Base-by-base conservation (phyloP, 2,888 invertebrate genomes). In the Sipha maydis region DNA sequence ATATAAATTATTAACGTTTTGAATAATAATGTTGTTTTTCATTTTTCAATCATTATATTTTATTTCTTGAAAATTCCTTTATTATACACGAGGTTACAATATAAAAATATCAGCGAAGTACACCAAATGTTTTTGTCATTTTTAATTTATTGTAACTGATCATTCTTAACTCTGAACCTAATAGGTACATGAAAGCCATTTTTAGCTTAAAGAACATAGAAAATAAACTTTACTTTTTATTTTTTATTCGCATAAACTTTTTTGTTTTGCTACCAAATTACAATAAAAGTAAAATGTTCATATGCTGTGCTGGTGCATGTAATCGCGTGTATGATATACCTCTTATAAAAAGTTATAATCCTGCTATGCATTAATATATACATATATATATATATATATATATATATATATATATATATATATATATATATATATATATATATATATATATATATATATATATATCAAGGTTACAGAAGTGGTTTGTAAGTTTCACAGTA, bases 281-380 rank as follows among this genome's bases (percentile, higher is more conserved):
- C 83, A 75, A 84, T 84, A 83, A 84, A 76, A 84, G 61, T 67
- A 28, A 73, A 75, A 75, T 73, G 54, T 56, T 56, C n/a, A 3
- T 34, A 41, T 41, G 54, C 56, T 48, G 31, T n/a, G 28, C 61
- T 11, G 56, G 38, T 14, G 28, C 41, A 61, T 84, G 34, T 77
- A 54, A 34, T 76, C 71, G 48, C 61, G 3, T 17, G 56, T 17
- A 21, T 31, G 75, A 83, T 75, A 75, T 75, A 75, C 19, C 56
- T 85, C 67, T 77, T 75, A 38, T 83, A 76, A 56, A 82, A 85
- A 85, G 84, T 77, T 69, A 67, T 85, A 85, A 85, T 85, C 85
- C 85, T 31, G 17, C 34, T 25, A 48, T 25, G 67, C n/a, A 76
- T 83, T 83, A 83, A 54, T 73, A 56, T 83, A 73, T 41, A 31